Conservation (phyloP, 2,888 invertebrate genomes). For the Cephus nigrinus region DNA sequence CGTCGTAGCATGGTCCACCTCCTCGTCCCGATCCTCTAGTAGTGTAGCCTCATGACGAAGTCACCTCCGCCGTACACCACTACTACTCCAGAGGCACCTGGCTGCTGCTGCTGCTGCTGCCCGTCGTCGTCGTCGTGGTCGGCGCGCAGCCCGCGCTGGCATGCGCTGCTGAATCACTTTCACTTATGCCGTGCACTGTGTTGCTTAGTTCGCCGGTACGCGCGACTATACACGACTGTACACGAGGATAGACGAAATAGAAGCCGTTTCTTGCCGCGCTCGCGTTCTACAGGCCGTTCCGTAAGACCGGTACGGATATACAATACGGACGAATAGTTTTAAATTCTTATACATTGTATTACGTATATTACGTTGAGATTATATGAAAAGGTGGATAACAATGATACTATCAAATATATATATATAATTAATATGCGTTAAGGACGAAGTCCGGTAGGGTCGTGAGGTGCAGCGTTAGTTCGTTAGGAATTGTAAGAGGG, state of each 20-base stretch:
- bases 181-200: conserved; percentile 61
- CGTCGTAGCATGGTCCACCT: conserved; percentile 9
- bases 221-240: not conserved
- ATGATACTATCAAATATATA: not conserved
- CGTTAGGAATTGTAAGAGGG: not conserved
- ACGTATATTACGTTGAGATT: not conserved
- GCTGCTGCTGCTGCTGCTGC: conserved; percentile 32
- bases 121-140: not conserved
- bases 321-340: not conserved
- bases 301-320: not conserved
- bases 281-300: not conserved
- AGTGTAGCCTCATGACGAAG: conserved; percentile 14
- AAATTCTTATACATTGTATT: not conserved
- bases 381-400: not conserved
- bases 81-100: conserved; percentile 49
- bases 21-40: conserved; percentile 7
- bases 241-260: not conserved
- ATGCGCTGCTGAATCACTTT: conserved; percentile 63
- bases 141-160: conserved; percentile 40
- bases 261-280: not conserved
- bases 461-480: not conserved
- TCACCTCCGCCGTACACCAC: conserved; percentile 29
- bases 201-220: conserved; percentile 36
- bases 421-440: not conserved
- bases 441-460: not conserved